Base-by-base conservation (phyloP, 2,797 vertebrate species). In the Chelon auratus region DNA sequence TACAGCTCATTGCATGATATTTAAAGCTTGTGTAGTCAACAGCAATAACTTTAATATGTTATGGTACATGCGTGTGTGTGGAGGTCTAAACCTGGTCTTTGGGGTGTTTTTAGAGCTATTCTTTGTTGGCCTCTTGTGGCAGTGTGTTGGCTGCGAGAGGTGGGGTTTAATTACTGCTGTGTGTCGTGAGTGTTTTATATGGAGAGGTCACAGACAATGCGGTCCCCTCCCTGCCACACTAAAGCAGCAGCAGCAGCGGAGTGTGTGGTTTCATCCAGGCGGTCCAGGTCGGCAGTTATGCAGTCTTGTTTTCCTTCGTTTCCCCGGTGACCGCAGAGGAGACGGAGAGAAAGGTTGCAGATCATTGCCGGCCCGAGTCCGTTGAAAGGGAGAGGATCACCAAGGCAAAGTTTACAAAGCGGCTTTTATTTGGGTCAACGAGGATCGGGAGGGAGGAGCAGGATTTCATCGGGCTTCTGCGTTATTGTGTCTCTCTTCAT, bases 401-500 rank as follows among this genome's bases (percentile, higher is more conserved):
- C 59, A 58, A 82, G 82, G 80, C 64, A 60, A 81, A 72, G 78
- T 85, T 75, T 68, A 78, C 66, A 85, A 82, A 85, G 68, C 68
- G 48, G 48, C 73, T 79, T 81, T 83, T 75, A 75, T 73, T 61
- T 45, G 58, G 80, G 87, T 86, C 73, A 64, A 14, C 37, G 36
- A 3, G 75, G 84, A 72, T 83, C 82, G 61, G 0, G 42, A 67
- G 55, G 79, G 70, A 75, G 79, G 77, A 72, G 72, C 58, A 5
- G 20, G 18, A 68, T 52, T 82, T 78, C 24, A 17, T 33, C 3
- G 5, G 55, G 62, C 60, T 72, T 78, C 17, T 54, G 71, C 50
- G 30, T 85, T 82, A 82, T 87, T 89, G 81, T 86, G 76, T 82
- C 75, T 80, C 54, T 76, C 64, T 87, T 89, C 83, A 90, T 92